Evolutionary conservation across 2,113 vertebrate genomes (phyloP), one percentile per base, ranked within the genome.

Genomic region (Heterochromis multidens): DNA sequence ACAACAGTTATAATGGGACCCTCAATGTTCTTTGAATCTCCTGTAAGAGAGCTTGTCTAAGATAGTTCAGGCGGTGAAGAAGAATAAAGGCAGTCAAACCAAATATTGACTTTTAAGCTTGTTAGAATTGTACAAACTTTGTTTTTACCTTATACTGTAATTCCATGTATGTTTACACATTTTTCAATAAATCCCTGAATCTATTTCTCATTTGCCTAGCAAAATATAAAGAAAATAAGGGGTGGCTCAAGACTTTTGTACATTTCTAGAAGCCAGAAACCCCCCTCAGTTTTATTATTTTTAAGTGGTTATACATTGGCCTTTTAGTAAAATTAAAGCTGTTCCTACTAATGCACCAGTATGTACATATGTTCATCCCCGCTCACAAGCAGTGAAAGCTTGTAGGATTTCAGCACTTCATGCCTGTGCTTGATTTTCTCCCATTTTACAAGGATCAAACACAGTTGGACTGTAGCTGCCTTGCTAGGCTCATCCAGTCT

Each of bases 371-470:
- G 62, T 82, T 67, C 74, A 35, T 84, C 43, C n/a, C 59, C 43
- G 81, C 85, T 90, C 87, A 70, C 57, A 0, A 54, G 88, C 79
- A 59, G 77, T 85, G 77, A 87, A 82, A 85, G 83, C 87, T 85
- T 60, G 49, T 67, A 65, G 70, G 62, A 89, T 84, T 89, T 84
- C 81, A 61, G 74, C 77, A 7, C 81, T 85, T 91, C 80, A 90
- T 86, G 92, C 67, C 60, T 80, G 79, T 59, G 81, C 91, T 85
- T 82, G 87, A 90, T 87, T 93, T 84, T 70, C 52, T 77, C 58
- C 59, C 63, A 27, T 91, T 91, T 87, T 82, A 46, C 25, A 14
- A 85, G 89, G 93, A 92, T 94, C 87, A 93, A 91, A 92, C 89
- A 77, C 63, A 19, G 80, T 74, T 37, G 49, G 59, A 86, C 83